phyloP scores from a whole-genome alignment of 1,140 invertebrate genomes.

The Neodiprion pinetum region DNA sequence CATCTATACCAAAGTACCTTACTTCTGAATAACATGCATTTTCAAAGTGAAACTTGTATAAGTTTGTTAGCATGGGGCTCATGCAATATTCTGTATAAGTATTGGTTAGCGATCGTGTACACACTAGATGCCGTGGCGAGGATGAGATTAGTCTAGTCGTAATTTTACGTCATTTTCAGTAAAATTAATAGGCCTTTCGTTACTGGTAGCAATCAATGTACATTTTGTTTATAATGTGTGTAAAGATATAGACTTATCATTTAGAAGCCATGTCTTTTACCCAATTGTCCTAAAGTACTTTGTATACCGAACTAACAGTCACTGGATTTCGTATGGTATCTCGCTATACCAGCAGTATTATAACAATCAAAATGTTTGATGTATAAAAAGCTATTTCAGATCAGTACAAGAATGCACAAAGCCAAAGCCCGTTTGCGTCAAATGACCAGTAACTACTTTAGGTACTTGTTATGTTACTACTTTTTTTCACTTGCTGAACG shows the following conservation, averaged over 20 bases:
- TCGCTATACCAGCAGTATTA: too few species aligned
- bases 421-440: background rate
- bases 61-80: too few species aligned
- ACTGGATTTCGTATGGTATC: too few species aligned
- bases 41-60: background rate
- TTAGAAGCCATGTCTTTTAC: too few species aligned
- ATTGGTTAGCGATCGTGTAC: too few species aligned
- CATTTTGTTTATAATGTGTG: background rate
- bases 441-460: background rate
- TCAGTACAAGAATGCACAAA: slow-evolving; percentile 19
- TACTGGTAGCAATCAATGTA: background rate
- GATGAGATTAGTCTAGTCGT: background rate
- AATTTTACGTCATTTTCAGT: background rate
- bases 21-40: background rate
- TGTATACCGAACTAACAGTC: too few species aligned
- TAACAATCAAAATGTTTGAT: too few species aligned
- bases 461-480: slow-evolving; percentile 11
- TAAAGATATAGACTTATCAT: too few species aligned
- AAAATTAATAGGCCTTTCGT: background rate
- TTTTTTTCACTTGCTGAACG: slow-evolving; percentile 13
- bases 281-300: too few species aligned
- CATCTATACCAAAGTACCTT: background rate
- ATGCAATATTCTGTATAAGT: too few species aligned
- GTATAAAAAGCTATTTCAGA: background rate
- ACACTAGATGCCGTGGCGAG: background rate